Conservation (phyloP, 2,888 invertebrate genomes). For the Mesorhabditis sp. region DNA sequence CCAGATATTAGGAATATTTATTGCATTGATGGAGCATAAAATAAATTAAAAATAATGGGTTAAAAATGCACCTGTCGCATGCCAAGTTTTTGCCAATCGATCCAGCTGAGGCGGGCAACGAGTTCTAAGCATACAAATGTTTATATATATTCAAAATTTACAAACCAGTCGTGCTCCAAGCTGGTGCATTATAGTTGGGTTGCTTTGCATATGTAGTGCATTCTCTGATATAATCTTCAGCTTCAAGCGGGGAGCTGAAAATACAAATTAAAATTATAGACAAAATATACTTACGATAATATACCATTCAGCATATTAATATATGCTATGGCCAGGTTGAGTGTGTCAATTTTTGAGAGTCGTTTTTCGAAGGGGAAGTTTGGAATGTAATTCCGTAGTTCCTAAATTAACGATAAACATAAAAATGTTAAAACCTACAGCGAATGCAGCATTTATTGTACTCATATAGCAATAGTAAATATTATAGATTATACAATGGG, state of each 20-base stretch:
- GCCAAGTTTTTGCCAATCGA: slow-evolving; percentile 96
- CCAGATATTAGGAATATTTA: slow-evolving; percentile 13
- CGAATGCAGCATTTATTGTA: no score
- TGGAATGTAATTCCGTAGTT: slow-evolving; percentile 91
- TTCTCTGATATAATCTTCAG: slow-evolving; percentile 38
- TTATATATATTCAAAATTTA: neutral
- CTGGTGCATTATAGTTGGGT: slow-evolving; percentile 37
- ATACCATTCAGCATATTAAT: slow-evolving; percentile 76
- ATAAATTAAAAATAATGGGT: slow-evolving; percentile 1
- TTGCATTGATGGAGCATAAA: slow-evolving; percentile 19
- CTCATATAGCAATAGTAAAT: no score
- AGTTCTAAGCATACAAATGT: slow-evolving; percentile 71
- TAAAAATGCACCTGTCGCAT: slow-evolving; percentile 62
- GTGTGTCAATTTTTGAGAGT: slow-evolving; percentile 94
- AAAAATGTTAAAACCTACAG: no score
- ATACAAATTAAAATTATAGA: slow-evolving; percentile 19
- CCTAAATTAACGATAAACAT: slow-evolving; percentile 63
- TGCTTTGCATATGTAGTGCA: slow-evolving; percentile 37
- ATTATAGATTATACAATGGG: no score
- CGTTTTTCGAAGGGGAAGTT: slow-evolving; percentile 98
- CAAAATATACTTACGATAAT: slow-evolving; percentile 28
- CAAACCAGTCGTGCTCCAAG: slow-evolving; percentile 55
- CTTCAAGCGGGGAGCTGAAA: slow-evolving; percentile 21
- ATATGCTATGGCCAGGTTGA: slow-evolving; percentile 92
- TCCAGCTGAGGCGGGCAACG: slow-evolving; percentile 93